Percentiles rank a stretch among this genome's conserved stretches.
Evolutionary conservation across 1,140 invertebrate species (phyloP).

Genomic region (Diabrotica undecimpunctata): DNA sequence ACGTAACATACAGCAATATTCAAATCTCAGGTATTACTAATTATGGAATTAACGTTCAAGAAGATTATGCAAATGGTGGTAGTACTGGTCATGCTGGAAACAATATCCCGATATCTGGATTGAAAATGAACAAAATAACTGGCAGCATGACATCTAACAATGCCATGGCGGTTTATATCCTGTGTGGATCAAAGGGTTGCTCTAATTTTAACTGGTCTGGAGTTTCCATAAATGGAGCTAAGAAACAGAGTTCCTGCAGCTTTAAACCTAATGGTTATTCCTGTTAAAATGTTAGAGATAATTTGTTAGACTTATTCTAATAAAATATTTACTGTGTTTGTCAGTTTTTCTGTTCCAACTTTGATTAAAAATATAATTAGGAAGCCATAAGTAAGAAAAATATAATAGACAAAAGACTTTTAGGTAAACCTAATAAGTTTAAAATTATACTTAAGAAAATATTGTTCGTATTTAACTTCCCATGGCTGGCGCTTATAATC

Average conservation of each 20-base stretch:
- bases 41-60: conserved; percentile 26
- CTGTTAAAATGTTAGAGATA: background rate
- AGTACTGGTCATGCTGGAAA: conserved; percentile 20
- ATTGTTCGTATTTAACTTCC: too few species aligned
- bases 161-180: conserved; percentile 23
- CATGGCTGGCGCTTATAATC: too few species aligned
- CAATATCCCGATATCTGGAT: conserved; percentile 27
- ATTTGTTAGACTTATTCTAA: too few species aligned
- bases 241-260: conserved; percentile 19
- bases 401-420: too few species aligned
- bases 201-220: conserved; percentile 23
- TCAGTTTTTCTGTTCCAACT: too few species aligned
- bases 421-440: too few species aligned
- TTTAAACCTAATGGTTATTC: conserved; percentile 11
- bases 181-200: conserved; percentile 23
- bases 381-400: too few species aligned
- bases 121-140: conserved; percentile 9
- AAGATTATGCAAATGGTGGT: conserved; percentile 25
- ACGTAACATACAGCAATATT: conserved; percentile 27
- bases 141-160: conserved; percentile 23
- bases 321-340: too few species aligned
- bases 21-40: conserved; percentile 22
- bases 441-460: too few species aligned
- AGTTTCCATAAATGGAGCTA: conserved; percentile 16
- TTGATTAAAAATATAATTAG: too few species aligned